Evolutionary conservation across 2,113 vertebrate genomes (phyloP), one percentile per base, ranked within the genome.

Genomic region (Colistium nudipinnis): DNA sequence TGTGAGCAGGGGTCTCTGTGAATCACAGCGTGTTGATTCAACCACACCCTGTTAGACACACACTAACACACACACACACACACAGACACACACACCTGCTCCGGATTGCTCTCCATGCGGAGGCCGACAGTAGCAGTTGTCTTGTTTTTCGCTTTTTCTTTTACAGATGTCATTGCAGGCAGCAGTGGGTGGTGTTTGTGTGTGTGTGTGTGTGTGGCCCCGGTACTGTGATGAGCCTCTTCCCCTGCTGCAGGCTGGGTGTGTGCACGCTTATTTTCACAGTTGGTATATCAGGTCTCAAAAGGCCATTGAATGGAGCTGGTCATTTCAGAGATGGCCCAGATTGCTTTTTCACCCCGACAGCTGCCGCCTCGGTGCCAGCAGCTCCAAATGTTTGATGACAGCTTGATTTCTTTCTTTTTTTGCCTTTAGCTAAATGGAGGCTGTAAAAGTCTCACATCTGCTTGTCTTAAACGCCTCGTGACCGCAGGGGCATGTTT

Each of bases 201-300:
- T 64, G 31, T 74, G 71, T 78, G 66, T 70, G 52, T 84, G 70
- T 83, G 78, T 84, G 84, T 76, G 78, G 78, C 74, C 78, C 52
- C 28, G 62, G 20, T 41, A 19, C 74, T 48, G 53, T 53, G 73
- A 71, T 49, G 74, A 81, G 54, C 75, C 72, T 53, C 33, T 48
- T 73, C 62, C 80, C 51, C 72, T 68, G 68, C 27, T 19, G 65
- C 49, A 65, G 61, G 33, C 53, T 49, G 69, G 53, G 74, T 62
- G 72, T 85, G 84, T 70, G 60, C 56, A 39, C 8, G 53, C 74
- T 74, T 91, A 84, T 89, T 89, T 88, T 84, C 84, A 83, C 90
- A 90, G 87, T 90, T 89, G 88, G 49, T 56, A 16, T 54, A 69
- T 78, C 28, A 52, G 82, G 72, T 69, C 70, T 85, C 66, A 71